Evolutionary conservation across 2,888 invertebrate species (phyloP), one percentile per base, ranked within the genome.

Genomic region (Chrysolina americana): DNA sequence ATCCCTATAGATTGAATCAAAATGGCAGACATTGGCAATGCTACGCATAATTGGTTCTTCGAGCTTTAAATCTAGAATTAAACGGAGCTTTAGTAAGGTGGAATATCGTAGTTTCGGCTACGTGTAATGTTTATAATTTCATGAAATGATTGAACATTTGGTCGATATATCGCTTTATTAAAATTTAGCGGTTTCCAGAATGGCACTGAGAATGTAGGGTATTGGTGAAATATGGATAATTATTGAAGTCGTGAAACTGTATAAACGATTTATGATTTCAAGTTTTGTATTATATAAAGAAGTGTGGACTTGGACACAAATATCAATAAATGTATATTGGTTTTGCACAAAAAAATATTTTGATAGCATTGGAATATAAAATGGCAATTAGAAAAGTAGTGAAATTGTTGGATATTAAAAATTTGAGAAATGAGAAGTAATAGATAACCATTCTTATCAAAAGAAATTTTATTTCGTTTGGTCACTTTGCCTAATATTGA

Each of bases 1-100:
- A 90, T 91, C 89, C 89, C 89, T 87, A 90, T 91, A 89, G 90
- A 90, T 91, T 90, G 90, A 89, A 89, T 89, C 88, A 88, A 87
- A 89, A 89, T 87, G 87, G 87, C 86, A 85, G 84, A 85, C 84
- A 84, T 85, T 84, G 85, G 68, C 75, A 69, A 78, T 79, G 76
- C 78, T 84, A 86, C 87, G 86, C 87, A 86, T 87, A 87, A 87
- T 87, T 87, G 86, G 86, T 85, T 84, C 85, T 83, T 83, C 81
- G 81, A 76, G 83, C 81, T 84, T 84, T 85, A 85, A 86, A 85
- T 85, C 84, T 79, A 73, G 77, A 77, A 79, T 79, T 85, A 82
- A 75, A 79, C 81, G 81, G 23, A 84, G 85, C 82, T 82, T 69
- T 62, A 74, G 72, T 73, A 82, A 81, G 83, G 84, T 84, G 82